Evolutionary conservation across 2,797 vertebrate genomes (phyloP).

Genomic region (Poeciliopsis turneri): DNA sequence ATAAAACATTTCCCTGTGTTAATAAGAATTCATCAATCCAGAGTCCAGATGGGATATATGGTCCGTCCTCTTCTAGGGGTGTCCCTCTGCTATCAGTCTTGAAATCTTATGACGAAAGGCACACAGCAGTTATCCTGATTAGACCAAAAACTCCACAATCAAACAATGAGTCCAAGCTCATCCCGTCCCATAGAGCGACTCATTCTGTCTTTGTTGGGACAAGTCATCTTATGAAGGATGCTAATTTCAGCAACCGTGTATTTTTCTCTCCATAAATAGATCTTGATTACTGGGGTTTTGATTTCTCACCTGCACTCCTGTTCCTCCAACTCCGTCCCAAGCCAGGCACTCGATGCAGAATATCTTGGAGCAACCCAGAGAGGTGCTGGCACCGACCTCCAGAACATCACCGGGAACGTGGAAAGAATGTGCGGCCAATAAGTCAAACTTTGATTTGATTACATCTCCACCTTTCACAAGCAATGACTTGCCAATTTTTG

Average conservation of each 20-base stretch:
- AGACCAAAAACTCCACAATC: neutral
- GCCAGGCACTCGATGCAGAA: conserved; percentile 68
- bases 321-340: conserved; percentile 55
- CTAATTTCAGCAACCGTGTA: neutral
- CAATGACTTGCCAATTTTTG: conserved; percentile 50
- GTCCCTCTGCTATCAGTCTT: neutral
- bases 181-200: neutral
- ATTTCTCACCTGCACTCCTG: conserved; percentile 54
- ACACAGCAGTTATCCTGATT: neutral
- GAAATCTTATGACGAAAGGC: neutral
- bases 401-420: conserved; percentile 62
- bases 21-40: neutral
- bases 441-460: conserved; percentile 45
- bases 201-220: neutral
- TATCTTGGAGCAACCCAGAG: conserved; percentile 65
- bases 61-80: neutral
- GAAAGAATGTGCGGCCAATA: neutral
- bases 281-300: neutral
- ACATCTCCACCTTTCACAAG: conserved; percentile 45
- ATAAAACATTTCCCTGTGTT: neutral
- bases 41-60: neutral
- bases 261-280: neutral
- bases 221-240: neutral
- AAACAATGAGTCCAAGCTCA: neutral
- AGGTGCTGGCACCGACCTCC: conserved; percentile 44